Conservation (phyloP, 2,113 vertebrate genomes). For the Odobenus rosmarus region DNA sequence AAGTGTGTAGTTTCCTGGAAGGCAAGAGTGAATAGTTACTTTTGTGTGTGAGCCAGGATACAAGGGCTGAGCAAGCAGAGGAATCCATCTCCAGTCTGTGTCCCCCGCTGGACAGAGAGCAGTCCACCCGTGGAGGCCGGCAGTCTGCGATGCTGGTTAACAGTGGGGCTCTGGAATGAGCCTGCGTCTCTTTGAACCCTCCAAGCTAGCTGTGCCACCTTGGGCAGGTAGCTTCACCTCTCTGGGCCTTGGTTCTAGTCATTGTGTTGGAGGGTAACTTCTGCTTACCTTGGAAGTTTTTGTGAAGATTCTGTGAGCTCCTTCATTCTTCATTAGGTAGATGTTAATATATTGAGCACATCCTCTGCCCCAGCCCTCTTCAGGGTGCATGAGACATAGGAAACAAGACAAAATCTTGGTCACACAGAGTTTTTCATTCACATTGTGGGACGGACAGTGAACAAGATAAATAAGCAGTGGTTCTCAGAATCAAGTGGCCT, state of each 20-base stretch:
- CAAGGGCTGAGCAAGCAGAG: background rate
- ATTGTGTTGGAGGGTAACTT: background rate
- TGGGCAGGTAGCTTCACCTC: background rate
- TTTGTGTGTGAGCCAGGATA: background rate
- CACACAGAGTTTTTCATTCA: background rate
- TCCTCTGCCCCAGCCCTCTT: background rate
- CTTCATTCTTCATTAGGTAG: background rate
- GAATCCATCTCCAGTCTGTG: background rate
- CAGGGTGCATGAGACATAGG: background rate
- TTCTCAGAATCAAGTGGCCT: background rate
- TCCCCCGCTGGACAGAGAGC: background rate
- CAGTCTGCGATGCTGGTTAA: background rate
- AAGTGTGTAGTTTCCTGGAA: background rate
- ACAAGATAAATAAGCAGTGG: background rate
- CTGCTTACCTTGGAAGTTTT: background rate
- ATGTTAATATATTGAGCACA: background rate
- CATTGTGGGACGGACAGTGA: background rate
- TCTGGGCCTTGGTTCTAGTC: background rate
- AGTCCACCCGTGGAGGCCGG: background rate
- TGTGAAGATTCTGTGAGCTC: background rate
- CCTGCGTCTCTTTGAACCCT: background rate
- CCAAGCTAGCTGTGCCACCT: background rate
- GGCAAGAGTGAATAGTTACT: background rate
- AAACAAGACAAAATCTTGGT: background rate
- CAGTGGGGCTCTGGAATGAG: background rate